A percentile compares a stretch with the other conserved stretches of the same genome.
These are phyloP conservation scores for Amazona guildingii DNA, from an alignment of 2,113 vertebrate genomes.

Conservation along the genomic window DNA sequence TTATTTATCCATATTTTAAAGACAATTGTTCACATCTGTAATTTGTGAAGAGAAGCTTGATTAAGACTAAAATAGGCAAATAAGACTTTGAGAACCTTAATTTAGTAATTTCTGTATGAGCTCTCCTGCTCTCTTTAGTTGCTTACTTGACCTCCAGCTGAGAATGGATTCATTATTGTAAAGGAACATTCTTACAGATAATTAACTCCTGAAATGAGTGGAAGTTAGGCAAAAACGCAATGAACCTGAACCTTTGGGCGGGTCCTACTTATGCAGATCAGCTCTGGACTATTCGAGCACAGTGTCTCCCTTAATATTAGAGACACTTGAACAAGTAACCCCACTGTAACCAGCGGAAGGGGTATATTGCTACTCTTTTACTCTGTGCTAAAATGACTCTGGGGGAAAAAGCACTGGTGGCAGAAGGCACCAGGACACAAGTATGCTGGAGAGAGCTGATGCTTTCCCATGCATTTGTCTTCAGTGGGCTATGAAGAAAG, in stretches of 20 bases:
- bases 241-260: not conserved
- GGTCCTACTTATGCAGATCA: not conserved
- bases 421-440: not conserved
- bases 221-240: not conserved
- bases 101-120: conserved; percentile 22
- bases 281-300: not conserved
- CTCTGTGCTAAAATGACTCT: not conserved
- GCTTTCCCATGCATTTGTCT: not conserved
- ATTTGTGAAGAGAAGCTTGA: not conserved
- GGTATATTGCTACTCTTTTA: not conserved
- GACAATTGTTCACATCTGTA: not conserved
- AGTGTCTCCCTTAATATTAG: not conserved
- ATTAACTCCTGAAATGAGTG: not conserved
- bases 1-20: not conserved
- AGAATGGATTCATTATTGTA: not conserved
- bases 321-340: not conserved
- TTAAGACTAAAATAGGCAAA: conserved; percentile 1
- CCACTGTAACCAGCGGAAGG: not conserved
- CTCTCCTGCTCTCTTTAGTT: not conserved
- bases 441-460: not conserved
- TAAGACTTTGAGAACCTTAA: conserved; percentile 7
- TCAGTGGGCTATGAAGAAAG: not conserved
- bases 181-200: not conserved
- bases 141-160: conserved; percentile 5
- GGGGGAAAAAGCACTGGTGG: not conserved